Evolutionary conservation across 1,140 invertebrate genomes (phyloP).

Genomic region (Pseudomyrmex concolor): DNA sequence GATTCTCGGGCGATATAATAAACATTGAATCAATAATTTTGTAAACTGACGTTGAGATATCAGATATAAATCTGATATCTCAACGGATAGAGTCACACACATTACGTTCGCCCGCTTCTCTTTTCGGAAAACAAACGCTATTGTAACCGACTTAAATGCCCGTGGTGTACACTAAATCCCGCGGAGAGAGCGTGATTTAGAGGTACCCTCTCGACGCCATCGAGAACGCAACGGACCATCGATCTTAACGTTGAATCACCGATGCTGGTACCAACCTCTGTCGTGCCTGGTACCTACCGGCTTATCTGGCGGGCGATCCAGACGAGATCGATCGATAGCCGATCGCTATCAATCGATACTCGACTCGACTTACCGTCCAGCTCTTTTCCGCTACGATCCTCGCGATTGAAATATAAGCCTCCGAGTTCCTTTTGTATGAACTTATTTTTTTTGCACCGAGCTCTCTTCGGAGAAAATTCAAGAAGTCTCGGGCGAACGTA

Average conservation of each 20-base stretch:
- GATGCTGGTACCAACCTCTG: constrained; percentile 59
- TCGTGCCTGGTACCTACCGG: constrained; percentile 55
- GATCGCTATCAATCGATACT: constrained; percentile 68
- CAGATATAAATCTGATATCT: constrained; percentile 22
- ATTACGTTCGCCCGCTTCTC: neutral
- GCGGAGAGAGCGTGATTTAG: constrained; percentile 74
- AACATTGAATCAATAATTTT: neutral
- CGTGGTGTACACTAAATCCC: constrained; percentile 73
- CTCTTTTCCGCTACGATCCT: neutral
- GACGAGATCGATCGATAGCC: constrained; percentile 71
- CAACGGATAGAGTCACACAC: neutral
- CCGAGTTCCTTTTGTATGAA: constrained; percentile 44
- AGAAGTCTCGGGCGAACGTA: too few relatives aligned
- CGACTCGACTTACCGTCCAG: constrained; percentile 42
- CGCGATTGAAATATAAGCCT: constrained; percentile 58
- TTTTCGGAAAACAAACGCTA: constrained; percentile 61
- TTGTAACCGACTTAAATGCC: constrained; percentile 48
- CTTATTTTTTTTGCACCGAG: constrained; percentile 19
- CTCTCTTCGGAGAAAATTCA: too few relatives aligned
- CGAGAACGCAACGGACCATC: constrained; percentile 77
- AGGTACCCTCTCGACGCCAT: constrained; percentile 72
- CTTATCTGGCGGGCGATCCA: constrained; percentile 68
- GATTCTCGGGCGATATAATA: neutral
- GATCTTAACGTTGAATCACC: constrained; percentile 72
- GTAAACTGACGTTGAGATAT: neutral